Evolutionary conservation across 2,888 invertebrate genomes (phyloP).

Genomic region (Hedya salicella): DNA sequence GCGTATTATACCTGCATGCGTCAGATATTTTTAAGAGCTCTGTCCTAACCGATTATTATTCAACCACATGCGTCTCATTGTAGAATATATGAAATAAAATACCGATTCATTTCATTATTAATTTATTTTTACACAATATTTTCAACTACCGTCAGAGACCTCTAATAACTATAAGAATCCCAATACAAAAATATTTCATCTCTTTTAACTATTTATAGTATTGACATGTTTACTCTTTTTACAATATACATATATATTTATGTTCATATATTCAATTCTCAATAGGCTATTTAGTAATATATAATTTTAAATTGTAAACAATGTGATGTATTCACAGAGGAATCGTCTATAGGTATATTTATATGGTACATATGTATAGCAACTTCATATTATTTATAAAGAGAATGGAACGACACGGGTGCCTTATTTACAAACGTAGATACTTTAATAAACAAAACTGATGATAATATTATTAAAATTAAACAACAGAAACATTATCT

Average conservation of each 20-base stretch:
- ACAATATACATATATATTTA: conserved; percentile 59
- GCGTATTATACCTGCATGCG: too few species aligned
- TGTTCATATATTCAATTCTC: conserved; percentile 56
- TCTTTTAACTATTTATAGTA: conserved; percentile 73
- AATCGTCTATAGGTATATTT: conserved; percentile 42
- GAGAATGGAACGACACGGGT: conserved; percentile 65
- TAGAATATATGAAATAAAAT: conserved; percentile 32
- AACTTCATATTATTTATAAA: conserved; percentile 44
- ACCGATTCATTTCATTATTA: conserved; percentile 60
- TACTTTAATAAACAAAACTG: conserved; percentile 59
- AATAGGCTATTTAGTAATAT: conserved; percentile 55
- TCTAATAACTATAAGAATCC: conserved; percentile 79
- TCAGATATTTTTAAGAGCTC: too few species aligned
- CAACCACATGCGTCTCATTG: too few species aligned
- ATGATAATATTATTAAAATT: conserved; percentile 64
- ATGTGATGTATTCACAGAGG: conserved; percentile 63
- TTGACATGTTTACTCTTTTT: conserved; percentile 76
- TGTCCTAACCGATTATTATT: too few species aligned
- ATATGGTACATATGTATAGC: conserved; percentile 56
- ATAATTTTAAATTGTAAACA: conserved; percentile 52
- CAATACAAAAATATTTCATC: conserved; percentile 84
- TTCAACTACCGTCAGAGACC: conserved; percentile 77
- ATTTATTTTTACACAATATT: conserved; percentile 81
- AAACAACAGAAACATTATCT: conserved; percentile 80
- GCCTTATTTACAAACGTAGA: conserved; percentile 71